Conservation (phyloP, 2,888 invertebrate species). For the Stenurella melanura region DNA sequence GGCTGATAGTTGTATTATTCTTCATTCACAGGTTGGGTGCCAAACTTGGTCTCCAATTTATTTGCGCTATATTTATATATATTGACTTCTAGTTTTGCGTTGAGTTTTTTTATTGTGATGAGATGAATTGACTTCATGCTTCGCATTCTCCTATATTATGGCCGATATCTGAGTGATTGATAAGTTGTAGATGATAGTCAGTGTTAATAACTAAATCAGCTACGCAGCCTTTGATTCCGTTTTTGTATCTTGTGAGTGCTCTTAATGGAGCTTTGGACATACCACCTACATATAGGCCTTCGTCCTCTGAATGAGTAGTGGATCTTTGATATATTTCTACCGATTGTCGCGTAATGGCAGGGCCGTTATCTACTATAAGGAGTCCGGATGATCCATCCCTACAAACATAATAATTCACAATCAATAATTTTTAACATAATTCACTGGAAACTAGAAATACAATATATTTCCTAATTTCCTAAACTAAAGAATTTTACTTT, state of each 20-base stretch:
- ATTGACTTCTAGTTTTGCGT: constrained; percentile 57
- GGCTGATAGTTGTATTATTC: neutral
- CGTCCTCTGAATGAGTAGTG: constrained; percentile 82
- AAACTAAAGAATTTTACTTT: no score
- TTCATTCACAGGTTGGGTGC: constrained; percentile 30
- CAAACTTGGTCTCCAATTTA: constrained; percentile 47
- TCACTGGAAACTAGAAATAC: no score
- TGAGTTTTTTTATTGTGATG: constrained; percentile 27
- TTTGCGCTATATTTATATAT: constrained; percentile 50
- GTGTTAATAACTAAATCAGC: constrained; percentile 78
- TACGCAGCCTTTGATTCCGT: constrained; percentile 79
- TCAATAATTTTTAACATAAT: neutral
- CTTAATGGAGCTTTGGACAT: constrained; percentile 69
- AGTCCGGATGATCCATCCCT: constrained; percentile 92
- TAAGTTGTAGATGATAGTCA: constrained; percentile 76
- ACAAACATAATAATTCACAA: constrained; percentile 57
- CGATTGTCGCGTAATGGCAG: constrained; percentile 86
- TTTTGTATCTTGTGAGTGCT: constrained; percentile 74
- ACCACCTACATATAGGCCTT: constrained; percentile 89
- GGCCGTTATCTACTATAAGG: constrained; percentile 91
- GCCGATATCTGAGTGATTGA: constrained; percentile 75
- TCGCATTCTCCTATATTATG: constrained; percentile 72
- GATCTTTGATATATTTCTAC: constrained; percentile 79
- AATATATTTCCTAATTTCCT: no score
- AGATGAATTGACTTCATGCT: constrained; percentile 56